phyloP scores from a whole-genome alignment of 2,797 vertebrate genomes.

The Cossypha heuglini region DNA sequence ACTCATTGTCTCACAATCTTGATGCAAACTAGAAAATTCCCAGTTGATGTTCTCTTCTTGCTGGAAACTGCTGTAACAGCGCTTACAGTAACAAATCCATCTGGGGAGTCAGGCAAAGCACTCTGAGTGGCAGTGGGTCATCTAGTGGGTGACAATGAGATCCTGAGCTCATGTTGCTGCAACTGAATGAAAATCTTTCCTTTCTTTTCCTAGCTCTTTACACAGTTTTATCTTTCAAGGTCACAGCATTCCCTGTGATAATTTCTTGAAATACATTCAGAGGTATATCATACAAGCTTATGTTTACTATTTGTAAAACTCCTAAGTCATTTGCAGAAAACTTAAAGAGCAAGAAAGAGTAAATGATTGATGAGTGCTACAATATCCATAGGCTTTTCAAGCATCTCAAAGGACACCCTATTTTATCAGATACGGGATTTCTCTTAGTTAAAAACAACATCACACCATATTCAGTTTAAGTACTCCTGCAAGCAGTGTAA shows the following conservation, averaged over 20 bases:
- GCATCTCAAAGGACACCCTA: not conserved
- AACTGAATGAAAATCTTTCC: not conserved
- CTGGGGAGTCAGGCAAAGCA: not conserved
- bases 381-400: not conserved
- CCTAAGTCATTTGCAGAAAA: not conserved
- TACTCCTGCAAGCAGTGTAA: not conserved
- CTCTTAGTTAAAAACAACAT: not conserved
- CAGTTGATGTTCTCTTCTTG: not conserved
- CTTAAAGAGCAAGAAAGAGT: not conserved
- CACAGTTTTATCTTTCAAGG: not conserved
- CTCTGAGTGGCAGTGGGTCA: not conserved
- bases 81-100: not conserved
- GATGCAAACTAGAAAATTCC: not conserved
- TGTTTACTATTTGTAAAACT: not conserved
- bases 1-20: not conserved
- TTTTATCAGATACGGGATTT: not conserved
- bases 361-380: not conserved
- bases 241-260: not conserved
- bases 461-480: not conserved
- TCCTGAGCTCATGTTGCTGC: not conserved
- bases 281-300: not conserved
- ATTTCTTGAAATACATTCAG: not conserved
- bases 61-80: not conserved
- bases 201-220: not conserved
- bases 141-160: not conserved